Evolutionary conservation across 2,888 invertebrate species (phyloP), one percentile per base, ranked within the genome.

Genomic region (Leptopterna dolabrata): DNA sequence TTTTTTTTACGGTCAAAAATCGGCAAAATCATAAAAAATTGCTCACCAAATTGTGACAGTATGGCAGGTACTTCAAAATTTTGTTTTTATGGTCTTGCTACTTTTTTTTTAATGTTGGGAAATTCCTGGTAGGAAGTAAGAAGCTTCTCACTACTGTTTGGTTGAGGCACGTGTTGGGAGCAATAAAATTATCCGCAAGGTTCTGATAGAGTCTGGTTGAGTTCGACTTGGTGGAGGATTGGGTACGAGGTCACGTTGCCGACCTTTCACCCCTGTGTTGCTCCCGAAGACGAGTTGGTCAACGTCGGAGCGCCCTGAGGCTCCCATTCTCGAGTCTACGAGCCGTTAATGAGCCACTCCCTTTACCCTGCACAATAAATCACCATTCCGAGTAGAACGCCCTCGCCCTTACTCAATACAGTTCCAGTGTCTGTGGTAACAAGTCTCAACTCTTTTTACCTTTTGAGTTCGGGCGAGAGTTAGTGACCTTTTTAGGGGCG

Each of bases 241-340:
- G 30, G 73, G 36, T 76, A 41, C 73, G 30, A 30, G 73, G 73
- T 76, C 73, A 76, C 73, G 73, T 76, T 41, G n/a, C 73, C 73
- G 73, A 76, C 73, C 73, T 76, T 30, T 76, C 41, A 63, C 30
- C 30, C 73, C 73, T 19, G 73, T 36, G 30, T 29, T 41, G 73
- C 73, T 41, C 73, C 41, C 36, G 36, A 76, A 41, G 73, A 76
- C 63, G 63, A 63, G 30, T 76, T 76, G 73, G 73, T 76, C 73
- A 76, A 63, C 63, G 24, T 63, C 63, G 19, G 24, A 13, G 24
- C 24, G n/a, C 51, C 63, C 27, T 9, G 63, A 63, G 63, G 63
- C 24, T 63, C 27, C 63, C 24, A 63, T 63, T 63, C 24, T n/a
- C 63, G 63, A 63, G 24, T 63, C 24, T 63, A 63, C 73, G 19